Evolutionary conservation across 2,113 vertebrate genomes (phyloP), one percentile per base, ranked within the genome.

Genomic region (Malurus alboscapulatus): DNA sequence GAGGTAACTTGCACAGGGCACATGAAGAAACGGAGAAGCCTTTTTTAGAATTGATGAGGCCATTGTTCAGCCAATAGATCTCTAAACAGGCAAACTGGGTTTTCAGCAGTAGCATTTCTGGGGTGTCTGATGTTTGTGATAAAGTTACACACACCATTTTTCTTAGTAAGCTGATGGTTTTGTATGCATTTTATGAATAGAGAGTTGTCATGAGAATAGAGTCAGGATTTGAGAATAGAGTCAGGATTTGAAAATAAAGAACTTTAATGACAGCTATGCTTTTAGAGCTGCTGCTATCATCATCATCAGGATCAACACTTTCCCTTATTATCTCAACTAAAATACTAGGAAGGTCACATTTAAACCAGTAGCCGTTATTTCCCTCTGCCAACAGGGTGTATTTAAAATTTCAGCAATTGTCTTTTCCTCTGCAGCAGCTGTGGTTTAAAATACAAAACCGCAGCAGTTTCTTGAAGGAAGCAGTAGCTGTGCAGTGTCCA

Each of bases 271-370:
- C 53, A 92, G 57, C 20, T 15, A 2, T 30, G 44, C 44, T 95
- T 95, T 67, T 72, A 72, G 72, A 80, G 65, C 63, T 88, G 67
- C 71, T 78, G 79, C 42, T 2, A 1, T 66, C 30, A 42, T 25
- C 40, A 73, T 38, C 48, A 73, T 34, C 44, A 76, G 26, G n/a
- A 61, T 30, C 69, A 72, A 36, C 14, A 6, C 38, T 80, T 59
- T 85, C 22, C 42, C 84, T 91, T 95, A 75, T 65, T 90, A 92
- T 77, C 90, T 84, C 89, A 94, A 54, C n/a, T 65, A 55, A 95
- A 96, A 81, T 86, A 87, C n/a, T 47, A 22, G 71, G 85, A 94
- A 92, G 73, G 93, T 94, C 93, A 82, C 72, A 63, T 85, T 93
- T 94, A 93, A 92, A 88, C 42, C 76, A 74, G 72, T 85, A 87